Conservation (phyloP, 1,140 invertebrate genomes). For the Glossosoma conforme region DNA sequence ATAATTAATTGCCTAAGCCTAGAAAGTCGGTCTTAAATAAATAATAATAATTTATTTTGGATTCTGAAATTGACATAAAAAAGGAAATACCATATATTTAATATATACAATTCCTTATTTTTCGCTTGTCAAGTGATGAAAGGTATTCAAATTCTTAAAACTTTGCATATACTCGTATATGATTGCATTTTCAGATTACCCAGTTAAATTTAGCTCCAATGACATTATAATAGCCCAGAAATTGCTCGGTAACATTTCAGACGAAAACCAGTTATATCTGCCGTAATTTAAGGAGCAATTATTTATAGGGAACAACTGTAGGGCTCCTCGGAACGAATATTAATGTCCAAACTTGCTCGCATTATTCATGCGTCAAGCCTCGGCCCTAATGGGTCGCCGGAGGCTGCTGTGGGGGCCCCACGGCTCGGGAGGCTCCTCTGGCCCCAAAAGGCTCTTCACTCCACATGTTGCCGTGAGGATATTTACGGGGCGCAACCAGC, state of each 20-base stretch:
- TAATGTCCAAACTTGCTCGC: conserved; percentile 29
- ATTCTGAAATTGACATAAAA: neutral
- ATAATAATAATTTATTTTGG: neutral
- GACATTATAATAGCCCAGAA: conserved; percentile 9
- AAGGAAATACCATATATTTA: no score
- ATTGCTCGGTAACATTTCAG: conserved; percentile 11
- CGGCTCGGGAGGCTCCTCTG: neutral
- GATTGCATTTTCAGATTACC: no score
- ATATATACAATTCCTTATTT: no score
- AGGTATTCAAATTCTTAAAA: no score
- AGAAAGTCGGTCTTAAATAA: no score
- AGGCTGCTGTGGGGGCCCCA: conserved; percentile 5
- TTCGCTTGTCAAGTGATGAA: no score
- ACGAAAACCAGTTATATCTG: conserved; percentile 23
- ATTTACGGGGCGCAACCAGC: conserved; percentile 17
- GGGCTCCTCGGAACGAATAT: conserved; percentile 27
- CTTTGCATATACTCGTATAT: no score
- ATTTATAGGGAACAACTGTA: conserved; percentile 30
- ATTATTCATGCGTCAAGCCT: conserved; percentile 30
- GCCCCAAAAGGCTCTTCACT: conserved; percentile 5
- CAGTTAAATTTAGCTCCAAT: no score
- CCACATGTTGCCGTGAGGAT: conserved; percentile 23
- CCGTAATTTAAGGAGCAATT: conserved; percentile 30
- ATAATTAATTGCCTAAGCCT: no score
- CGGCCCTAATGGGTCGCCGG: conserved; percentile 27